A percentile compares a stretch with the other conserved stretches of the same genome.
phyloP scores from a whole-genome alignment of 2,888 invertebrate species.

The Amblyteles armatorius region DNA sequence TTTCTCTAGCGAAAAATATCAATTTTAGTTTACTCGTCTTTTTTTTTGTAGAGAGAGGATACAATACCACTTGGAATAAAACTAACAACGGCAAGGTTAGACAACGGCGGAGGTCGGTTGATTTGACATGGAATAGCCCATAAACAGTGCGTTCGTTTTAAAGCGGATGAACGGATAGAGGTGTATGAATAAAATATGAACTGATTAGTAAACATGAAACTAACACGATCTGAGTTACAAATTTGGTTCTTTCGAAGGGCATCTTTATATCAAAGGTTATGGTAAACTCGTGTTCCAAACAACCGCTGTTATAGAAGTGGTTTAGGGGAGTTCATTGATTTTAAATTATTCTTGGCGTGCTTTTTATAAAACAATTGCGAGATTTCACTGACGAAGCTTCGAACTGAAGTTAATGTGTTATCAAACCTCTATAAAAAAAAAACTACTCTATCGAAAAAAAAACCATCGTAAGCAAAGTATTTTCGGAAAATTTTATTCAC shows the following conservation, averaged over 20 bases:
- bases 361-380: background rate
- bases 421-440: background rate
- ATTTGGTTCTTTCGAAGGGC: background rate
- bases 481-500: background rate
- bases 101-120: background rate
- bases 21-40: background rate
- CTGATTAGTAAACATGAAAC: slow-evolving; percentile 7
- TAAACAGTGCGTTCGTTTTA: background rate
- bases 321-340: background rate
- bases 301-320: background rate
- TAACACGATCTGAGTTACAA: background rate
- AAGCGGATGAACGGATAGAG: slow-evolving; percentile 7
- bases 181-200: slow-evolving; percentile 1
- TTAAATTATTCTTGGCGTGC: background rate
- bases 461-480: background rate
- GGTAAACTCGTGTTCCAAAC: background rate
- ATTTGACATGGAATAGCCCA: background rate
- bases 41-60: background rate
- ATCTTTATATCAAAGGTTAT: background rate
- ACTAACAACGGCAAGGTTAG: background rate
- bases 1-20: background rate
- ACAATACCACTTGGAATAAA: background rate
- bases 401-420: background rate
- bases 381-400: background rate
- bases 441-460: background rate